Evolutionary conservation across 2,797 vertebrate genomes (phyloP).

Genomic region (Propithecus deckenii): DNA sequence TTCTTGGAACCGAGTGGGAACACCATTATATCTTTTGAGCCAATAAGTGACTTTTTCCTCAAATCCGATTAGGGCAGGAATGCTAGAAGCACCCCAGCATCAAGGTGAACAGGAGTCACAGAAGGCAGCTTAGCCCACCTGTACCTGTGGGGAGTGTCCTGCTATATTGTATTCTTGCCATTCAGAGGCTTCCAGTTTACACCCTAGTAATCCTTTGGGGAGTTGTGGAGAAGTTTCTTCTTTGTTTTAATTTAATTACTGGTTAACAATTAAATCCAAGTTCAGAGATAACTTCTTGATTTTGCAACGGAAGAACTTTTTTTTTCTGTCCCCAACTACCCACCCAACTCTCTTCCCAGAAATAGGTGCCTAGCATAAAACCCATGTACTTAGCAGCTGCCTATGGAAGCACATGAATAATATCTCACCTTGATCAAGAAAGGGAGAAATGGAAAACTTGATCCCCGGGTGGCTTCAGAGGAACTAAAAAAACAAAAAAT

Average conservation of each 20-base stretch:
- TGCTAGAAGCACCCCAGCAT: not conserved
- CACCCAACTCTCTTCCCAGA: not conserved
- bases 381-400: not conserved
- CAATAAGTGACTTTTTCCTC: not conserved
- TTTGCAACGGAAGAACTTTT: constrained; percentile 11
- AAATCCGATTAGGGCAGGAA: not conserved
- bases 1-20: not conserved
- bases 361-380: constrained; percentile 7
- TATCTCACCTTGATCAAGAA: constrained; percentile 49
- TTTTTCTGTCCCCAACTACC: not conserved
- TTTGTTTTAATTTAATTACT: constrained; percentile 43
- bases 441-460: constrained; percentile 54
- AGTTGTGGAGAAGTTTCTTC: not conserved
- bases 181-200: not conserved
- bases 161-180: not conserved
- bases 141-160: rapidly evolving
- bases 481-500: not conserved
- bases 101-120: not conserved
- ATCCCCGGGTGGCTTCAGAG: constrained; percentile 50
- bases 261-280: constrained; percentile 20
- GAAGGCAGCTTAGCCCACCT: no score
- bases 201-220: not conserved
- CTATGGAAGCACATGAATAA: not conserved
- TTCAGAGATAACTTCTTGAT: constrained; percentile 6
- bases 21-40: not conserved